Evolutionary conservation across 2,797 vertebrate species (phyloP), one percentile per base, ranked within the genome.

Genomic region (Microtus californicus): DNA sequence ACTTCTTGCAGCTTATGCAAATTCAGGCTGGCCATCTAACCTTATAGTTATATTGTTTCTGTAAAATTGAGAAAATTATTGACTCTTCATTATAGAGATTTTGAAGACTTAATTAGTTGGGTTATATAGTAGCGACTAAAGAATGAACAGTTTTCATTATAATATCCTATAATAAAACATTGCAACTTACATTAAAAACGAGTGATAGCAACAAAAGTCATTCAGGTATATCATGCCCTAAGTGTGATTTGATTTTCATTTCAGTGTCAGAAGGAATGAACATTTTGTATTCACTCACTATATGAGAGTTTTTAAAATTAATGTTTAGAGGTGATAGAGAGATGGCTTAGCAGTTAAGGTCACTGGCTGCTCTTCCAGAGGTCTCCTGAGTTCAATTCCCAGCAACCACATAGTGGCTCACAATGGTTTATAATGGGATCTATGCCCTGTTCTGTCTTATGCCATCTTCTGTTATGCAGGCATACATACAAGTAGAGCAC

Each of bases 201-300:
- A 90, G 67, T 25, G 80, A 63, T 54, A 85, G 69, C 2, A 93
- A 73, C 79, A 87, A 93, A 96, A 93, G 51, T 7, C 80, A 88
- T 4, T 54, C 13, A 93, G 43, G 12, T 87, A 23, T 90, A 81
- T 80, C 37, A 90, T 93, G 78, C 37, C n/a, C 25, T 82, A 93
- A 87, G 59, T 80, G 1, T 79, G 40, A 48, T 90, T 94, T 93
- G 40, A 10, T 71, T 54, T 83, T 54, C 73, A 92, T 95, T 74
- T 94, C 67, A 76, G 71, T 95, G 27, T 59, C 85, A 92, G 73
- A 91, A 95, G 69, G n/a, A 85, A 63, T 77, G 43, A 93, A 88
- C 48, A 86, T 69, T 81, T 88, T 92, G n/a, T 6, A 37, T 88
- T 19, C 73, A 63, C 65, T 91, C 92, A 87, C 61, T 87, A 21